phyloP scores from a whole-genome alignment of 92 coral and sea anemone species.

The Epizoanthus rinbou region DNA sequence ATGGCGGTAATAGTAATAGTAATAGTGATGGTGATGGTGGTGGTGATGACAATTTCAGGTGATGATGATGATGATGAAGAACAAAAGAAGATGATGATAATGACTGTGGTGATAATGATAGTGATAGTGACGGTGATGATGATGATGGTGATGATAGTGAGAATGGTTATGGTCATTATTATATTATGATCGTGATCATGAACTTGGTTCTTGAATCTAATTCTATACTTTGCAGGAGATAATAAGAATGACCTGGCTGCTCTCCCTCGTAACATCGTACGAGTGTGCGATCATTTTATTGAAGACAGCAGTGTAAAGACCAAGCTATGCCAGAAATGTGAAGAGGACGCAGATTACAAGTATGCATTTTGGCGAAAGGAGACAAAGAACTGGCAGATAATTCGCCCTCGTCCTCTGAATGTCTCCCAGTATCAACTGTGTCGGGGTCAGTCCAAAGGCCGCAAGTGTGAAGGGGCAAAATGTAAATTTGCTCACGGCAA shows the following conservation, averaged over 20 bases:
- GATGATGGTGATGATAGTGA: too few species aligned
- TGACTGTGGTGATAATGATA: neutral
- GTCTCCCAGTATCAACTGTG: slow-evolving; percentile 2
- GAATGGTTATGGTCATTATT: too few species aligned
- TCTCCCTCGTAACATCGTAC: slow-evolving; percentile 7
- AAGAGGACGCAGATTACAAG: neutral
- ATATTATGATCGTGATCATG: too few species aligned
- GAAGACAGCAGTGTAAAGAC: slow-evolving; percentile 10
- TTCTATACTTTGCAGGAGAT: neutral
- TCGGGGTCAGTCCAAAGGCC: neutral
- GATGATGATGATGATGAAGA: neutral
- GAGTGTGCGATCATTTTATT: slow-evolving; percentile 2
- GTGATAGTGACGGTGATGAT: too few species aligned
- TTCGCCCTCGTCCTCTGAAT: neutral
- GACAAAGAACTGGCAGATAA: neutral
- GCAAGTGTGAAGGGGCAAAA: neutral
- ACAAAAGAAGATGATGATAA: neutral
- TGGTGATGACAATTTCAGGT: neutral
- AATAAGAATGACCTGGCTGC: neutral
- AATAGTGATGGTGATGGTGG: neutral
- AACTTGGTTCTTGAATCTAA: too few species aligned
- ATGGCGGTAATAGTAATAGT: too few species aligned
- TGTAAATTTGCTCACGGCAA: slow-evolving; percentile 9
- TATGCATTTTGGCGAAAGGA: slow-evolving; percentile 5
- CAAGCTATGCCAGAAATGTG: neutral